phyloP scores from a whole-genome alignment of 2,888 invertebrate genomes.

The Aethes cnicana region DNA sequence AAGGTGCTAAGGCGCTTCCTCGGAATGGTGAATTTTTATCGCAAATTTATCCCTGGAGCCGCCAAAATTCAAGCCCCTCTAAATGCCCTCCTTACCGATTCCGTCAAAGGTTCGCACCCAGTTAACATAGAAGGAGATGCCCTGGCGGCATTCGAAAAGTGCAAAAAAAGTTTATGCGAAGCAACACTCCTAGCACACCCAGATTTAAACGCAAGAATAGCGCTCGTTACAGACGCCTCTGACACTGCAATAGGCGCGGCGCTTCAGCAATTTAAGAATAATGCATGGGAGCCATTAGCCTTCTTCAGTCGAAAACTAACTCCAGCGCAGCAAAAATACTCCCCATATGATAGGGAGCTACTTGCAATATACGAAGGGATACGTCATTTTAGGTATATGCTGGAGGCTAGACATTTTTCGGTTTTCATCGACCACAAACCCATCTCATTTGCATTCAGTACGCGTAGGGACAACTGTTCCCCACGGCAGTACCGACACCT shows the following conservation, averaged over 20 bases:
- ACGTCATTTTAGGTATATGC: constrained; percentile 44
- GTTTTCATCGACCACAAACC: constrained; percentile 50
- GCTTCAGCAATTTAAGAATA: constrained; percentile 42
- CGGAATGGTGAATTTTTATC: constrained; percentile 50
- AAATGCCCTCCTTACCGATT: constrained; percentile 33
- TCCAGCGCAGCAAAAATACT: constrained; percentile 44
- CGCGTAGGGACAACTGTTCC: constrained; percentile 39
- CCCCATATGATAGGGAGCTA: constrained; percentile 51
- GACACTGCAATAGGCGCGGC: constrained; percentile 47
- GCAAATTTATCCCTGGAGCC: constrained; percentile 42
- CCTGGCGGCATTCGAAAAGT: constrained; percentile 28
- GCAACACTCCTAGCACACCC: constrained; percentile 43
- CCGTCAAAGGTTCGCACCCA: constrained; percentile 32
- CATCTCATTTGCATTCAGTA: constrained; percentile 42
- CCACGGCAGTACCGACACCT: constrained; percentile 47
- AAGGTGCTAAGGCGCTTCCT: constrained; percentile 44
- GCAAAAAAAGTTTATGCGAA: constrained; percentile 37
- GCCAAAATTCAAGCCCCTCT: constrained; percentile 43
- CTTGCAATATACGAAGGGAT: constrained; percentile 46
- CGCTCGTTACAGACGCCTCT: constrained; percentile 47
- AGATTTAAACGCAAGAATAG: constrained; percentile 33
- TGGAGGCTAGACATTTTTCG: constrained; percentile 47
- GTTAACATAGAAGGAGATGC: constrained; percentile 33
- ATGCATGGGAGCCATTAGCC: constrained; percentile 40
- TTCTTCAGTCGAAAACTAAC: constrained; percentile 47